Percentiles rank a stretch among this genome's conserved stretches.
Conservation (phyloP, 37 sponge, comb jelly and placozoan species). For the Eunapius fragilis region DNA sequence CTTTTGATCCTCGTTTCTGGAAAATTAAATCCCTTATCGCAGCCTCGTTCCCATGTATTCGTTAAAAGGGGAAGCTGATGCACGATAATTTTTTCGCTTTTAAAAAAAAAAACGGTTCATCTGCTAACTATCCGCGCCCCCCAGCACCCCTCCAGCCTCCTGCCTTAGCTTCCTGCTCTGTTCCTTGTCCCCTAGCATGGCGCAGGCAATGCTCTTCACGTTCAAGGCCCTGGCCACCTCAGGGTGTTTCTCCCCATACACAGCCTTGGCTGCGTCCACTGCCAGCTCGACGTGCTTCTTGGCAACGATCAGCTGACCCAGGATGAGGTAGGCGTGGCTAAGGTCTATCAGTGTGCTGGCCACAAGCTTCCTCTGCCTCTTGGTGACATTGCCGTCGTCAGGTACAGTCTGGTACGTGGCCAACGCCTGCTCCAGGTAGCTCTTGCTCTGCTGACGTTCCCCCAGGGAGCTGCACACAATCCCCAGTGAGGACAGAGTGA, state of each 20-base stretch:
- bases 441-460: constrained; percentile 38
- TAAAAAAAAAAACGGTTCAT: neutral
- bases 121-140: neutral
- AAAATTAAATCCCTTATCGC: too few species aligned
- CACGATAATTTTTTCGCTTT: too few species aligned
- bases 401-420: constrained; percentile 59
- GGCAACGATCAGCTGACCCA: constrained; percentile 58
- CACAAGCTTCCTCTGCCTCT: constrained; percentile 39
- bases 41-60: too few species aligned
- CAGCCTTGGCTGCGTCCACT: constrained; percentile 10
- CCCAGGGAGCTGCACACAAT: constrained; percentile 44
- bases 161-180: constrained; percentile 50
- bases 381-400: constrained; percentile 17
- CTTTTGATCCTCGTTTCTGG: too few species aligned
- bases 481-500: constrained; percentile 54
- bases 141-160: constrained; percentile 32
- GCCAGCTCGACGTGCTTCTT: constrained; percentile 74
- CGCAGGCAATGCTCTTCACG: constrained; percentile 39
- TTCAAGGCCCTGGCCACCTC: constrained; percentile 66
- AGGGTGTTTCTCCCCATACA: constrained; percentile 41
- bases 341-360: constrained; percentile 73
- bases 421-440: constrained; percentile 64
- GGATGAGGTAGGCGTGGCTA: constrained; percentile 55
- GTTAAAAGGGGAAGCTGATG: too few species aligned
- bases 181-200: constrained; percentile 58